Evolutionary conservation across 2,888 invertebrate genomes (phyloP).

Genomic region (Deilephila porcellus): DNA sequence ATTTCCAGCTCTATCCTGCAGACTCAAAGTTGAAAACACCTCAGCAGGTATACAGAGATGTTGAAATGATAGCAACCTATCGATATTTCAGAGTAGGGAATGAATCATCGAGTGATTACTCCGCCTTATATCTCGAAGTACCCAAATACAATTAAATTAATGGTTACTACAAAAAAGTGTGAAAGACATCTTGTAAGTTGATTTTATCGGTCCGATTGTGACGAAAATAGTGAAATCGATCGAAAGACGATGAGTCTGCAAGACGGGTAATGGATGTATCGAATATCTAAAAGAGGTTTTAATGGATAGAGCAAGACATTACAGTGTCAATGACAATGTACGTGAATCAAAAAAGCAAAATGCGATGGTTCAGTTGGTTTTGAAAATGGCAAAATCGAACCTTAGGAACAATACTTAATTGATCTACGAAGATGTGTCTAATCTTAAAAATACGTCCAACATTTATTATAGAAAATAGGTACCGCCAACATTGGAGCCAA

Average conservation of each 20-base stretch:
- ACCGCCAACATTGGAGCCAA: no score
- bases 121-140: neutral
- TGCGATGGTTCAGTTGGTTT: no score
- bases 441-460: no score
- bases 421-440: no score
- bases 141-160: conserved; percentile 24
- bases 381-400: no score
- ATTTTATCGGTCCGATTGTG: conserved; percentile 17
- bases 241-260: conserved; percentile 14
- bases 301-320: no score
- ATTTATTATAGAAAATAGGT: no score
- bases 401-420: no score
- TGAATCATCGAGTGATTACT: conserved; percentile 23
- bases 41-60: neutral
- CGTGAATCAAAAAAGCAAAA: no score
- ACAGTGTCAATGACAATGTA: no score
- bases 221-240: conserved; percentile 8
- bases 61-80: conserved; percentile 19
- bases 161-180: conserved; percentile 20
- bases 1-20: neutral
- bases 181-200: conserved; percentile 6
- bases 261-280: neutral
- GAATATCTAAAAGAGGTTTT: no score
- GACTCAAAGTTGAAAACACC: neutral
- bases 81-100: conserved; percentile 25